Evolutionary conservation across 2,113 vertebrate genomes (phyloP), one percentile per base, ranked within the genome.

Genomic region (Bos indicus): DNA sequence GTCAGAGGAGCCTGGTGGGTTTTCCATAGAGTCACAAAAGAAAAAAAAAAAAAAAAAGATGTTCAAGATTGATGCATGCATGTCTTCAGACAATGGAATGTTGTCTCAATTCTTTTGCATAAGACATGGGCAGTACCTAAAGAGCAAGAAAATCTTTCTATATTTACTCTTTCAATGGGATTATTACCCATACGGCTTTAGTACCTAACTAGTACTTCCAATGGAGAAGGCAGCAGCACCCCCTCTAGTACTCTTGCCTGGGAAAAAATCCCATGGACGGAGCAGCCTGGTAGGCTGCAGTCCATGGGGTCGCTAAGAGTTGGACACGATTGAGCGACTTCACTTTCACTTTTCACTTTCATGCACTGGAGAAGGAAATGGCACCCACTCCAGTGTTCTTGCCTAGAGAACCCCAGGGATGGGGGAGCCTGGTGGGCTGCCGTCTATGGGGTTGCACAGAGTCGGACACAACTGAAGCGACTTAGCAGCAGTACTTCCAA

Each of bases 151-250:
- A 48, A 46, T 60, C 6, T 90, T 60, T 90, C 33, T 46, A 14
- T 28, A 85, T 74, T 81, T 94, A 59, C 83, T 90, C 52, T 97
- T 88, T 88, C 23, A 93, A 86, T 88, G 74, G 85, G 74, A 51
- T 81, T 94, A 97, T 67, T 89, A 71, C 5, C 59, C 57, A 88
- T 8, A 84, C 7, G 40, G 17, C 54, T 96, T 92, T 51, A 95
- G 40, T 89, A 93, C 62, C 36, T 85, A 74, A 91, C 17, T 28
- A 57, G 16, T 51, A 95, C 57, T 90, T 92, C 9, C 85, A 93
- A 85, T 62, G 60, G 60, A 33, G 60, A 62, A 62, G 60, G 60
- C 28, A 16, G 15, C 30, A 28, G 60, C 60, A 30, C 28, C 14
- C 28, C 28, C 28, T 30, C 60, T 0, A 62, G 60, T 62, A 15